Evolutionary conservation across 2,888 invertebrate genomes (phyloP), one percentile per base, ranked within the genome.

Genomic region (Melangyna quadrimaculata): DNA sequence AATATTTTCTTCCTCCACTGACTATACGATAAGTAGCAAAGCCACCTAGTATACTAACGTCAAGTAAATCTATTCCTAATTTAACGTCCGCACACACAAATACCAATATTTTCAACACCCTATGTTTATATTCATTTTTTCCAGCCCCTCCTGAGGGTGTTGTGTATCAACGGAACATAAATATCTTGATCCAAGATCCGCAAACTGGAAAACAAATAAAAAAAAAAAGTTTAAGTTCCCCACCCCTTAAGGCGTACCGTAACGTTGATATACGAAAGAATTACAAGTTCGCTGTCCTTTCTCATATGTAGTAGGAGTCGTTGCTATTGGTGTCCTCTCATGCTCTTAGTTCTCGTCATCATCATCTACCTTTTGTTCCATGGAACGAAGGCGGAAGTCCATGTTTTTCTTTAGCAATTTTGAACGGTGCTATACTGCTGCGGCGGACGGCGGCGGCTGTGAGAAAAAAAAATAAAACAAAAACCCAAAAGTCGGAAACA

Each of bases 151-250:
- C 61, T 61, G 27, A 7, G 78, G 73, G 78, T 74, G 51, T 73
- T 73, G 82, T 72, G 45, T 74, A 79, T 79, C 83, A 83, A 79
- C 73, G 43, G 32, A 79, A 65, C 79, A 83, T 74, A 83, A 79
- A 79, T 79, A 83, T 83, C 79, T 71, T 53, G 43, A 71, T 45
- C 69, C 65, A 72, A 67, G 67, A 78, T 82, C 72, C 67, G 51
- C 19, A 63, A 63, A 45, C 37, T 22, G 8, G 17, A 17, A 40
- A 6, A 12, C 59, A 69, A 48, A 55, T 19, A 10, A 45, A 40
- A 22, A 37, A 37, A 19, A 45, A 71, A 48, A 57, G 1, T 27
- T 27, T 17, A 63, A 63, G 10, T 43, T 10, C n/a, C 7, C n/a
- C 43, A 3, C 3, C n/a, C 45, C 55, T 24, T 24, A 55, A 65